Base-by-base conservation (phyloP, 2,797 vertebrate genomes). In the Acipenser transmontanus region DNA sequence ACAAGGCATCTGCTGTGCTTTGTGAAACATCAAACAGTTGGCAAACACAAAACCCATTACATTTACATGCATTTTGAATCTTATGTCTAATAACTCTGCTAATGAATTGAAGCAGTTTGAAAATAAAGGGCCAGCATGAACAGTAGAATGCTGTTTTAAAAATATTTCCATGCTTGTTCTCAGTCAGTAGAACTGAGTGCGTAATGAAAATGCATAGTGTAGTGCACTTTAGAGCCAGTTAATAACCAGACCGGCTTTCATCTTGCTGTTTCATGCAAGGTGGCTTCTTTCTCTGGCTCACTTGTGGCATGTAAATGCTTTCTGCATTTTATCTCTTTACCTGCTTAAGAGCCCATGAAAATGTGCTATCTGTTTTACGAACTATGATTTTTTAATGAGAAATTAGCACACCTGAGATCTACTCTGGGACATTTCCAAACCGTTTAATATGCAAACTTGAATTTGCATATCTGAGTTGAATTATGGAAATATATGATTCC, bases 51-150 rank as follows among this genome's bases (percentile, higher is more conserved):
- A 84, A 65, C 70, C 75, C 71, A 86, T 87, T 85, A 83, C 83
- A 91, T 90, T 89, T 87, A 77, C 76, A 89, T 87, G 78, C 77
- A 80, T 84, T 82, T 91, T 87, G 68, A 81, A 83, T 82, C 77
- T 86, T 83, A 74, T 84, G 80, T 80, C 84, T 77, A 85, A 81
- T 80, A 85, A 83, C 75, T 78, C 69, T 73, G 34, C 34, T 89
- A 84, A 89, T 89, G 77, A 89, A 82, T 80, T 82, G 75, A 57
- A 82, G 73, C 68, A 73, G 69, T 71, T 86, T 82, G 76, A 82
- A 83, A 72, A 77, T 68, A 61, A 59, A 76, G 63, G 69, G 68
- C 64, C 56, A 62, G 59, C 34, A 67, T 47, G 67, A 66, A 70
- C n/a, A 59, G 7, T 10, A 65, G 76, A 72, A 65, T 71, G 14